Conservation (phyloP, 1,140 invertebrate genomes). For the Lerema accius region DNA sequence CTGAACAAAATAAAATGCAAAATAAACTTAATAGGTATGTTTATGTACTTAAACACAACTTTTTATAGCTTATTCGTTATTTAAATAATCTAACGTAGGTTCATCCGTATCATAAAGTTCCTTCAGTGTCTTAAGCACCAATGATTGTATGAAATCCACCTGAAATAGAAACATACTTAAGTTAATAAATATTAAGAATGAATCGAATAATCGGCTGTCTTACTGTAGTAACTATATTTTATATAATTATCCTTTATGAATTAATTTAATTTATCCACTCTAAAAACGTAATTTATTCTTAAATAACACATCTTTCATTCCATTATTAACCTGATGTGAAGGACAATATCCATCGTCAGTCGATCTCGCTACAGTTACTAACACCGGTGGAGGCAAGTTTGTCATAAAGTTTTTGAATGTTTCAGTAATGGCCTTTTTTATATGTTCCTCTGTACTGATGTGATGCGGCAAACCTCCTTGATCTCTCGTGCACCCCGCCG, state of each 20-base stretch:
- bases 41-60: too few species aligned
- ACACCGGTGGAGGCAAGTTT: constrained; percentile 86
- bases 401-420: constrained; percentile 85
- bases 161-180: constrained; percentile 52
- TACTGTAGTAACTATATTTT: too few species aligned
- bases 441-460: constrained; percentile 87
- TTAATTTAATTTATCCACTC: too few species aligned
- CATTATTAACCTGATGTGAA: constrained; percentile 18
- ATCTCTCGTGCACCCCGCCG: constrained; percentile 94
- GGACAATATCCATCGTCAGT: constrained; percentile 96
- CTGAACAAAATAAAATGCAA: too few species aligned
- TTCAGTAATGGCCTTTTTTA: constrained; percentile 84
- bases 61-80: constrained; percentile 27
- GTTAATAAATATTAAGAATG: constrained; percentile 22
- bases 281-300: too few species aligned
- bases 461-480: constrained; percentile 92
- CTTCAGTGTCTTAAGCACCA: constrained; percentile 59
- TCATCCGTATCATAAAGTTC: constrained; percentile 61
- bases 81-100: constrained; percentile 61
- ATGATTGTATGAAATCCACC: constrained; percentile 64
- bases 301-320: too few species aligned
- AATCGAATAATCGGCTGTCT: not conserved
- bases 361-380: constrained; percentile 92
- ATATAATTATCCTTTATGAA: too few species aligned
- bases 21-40: too few species aligned